A percentile compares a stretch with the other conserved stretches of the same genome.
phyloP scores from a whole-genome alignment of 2,113 vertebrate species.

The Thermophis baileyi region DNA sequence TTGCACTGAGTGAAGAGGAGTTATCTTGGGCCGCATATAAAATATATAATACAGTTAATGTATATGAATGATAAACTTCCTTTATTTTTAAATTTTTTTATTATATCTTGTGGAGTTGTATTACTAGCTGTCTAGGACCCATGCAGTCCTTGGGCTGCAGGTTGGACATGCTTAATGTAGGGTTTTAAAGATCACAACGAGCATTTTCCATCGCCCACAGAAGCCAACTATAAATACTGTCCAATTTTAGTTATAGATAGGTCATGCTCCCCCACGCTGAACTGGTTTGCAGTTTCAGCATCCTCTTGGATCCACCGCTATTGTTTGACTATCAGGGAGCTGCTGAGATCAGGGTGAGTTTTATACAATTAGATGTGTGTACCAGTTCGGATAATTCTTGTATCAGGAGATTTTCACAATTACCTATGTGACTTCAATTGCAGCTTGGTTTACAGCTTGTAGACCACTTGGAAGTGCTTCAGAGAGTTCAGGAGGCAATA shows the following conservation, averaged over 20 bases:
- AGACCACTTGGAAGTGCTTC: background rate
- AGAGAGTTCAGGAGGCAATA: background rate
- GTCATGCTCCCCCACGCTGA: background rate
- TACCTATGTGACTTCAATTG: background rate
- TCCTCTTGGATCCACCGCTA: background rate
- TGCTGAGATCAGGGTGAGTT: background rate
- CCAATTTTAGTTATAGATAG: background rate
- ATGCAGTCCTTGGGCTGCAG: background rate
- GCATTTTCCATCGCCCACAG: background rate
- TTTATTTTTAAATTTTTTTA: background rate
- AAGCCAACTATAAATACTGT: background rate
- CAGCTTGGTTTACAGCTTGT: background rate
- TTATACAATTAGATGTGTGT: background rate
- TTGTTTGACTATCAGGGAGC: background rate
- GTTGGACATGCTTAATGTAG: background rate
- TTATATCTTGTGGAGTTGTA: background rate
- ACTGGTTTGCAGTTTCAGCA: background rate
- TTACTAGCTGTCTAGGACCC: background rate
- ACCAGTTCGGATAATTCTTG: background rate
- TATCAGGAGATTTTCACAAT: background rate
- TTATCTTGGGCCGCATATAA: background rate
- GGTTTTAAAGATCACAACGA: background rate
- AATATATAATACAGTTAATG: background rate
- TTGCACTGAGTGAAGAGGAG: background rate
- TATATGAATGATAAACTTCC: background rate